Evolutionary conservation across 2,888 invertebrate species (phyloP), one percentile per base, ranked within the genome.

Genomic region (Heliconius erato): DNA sequence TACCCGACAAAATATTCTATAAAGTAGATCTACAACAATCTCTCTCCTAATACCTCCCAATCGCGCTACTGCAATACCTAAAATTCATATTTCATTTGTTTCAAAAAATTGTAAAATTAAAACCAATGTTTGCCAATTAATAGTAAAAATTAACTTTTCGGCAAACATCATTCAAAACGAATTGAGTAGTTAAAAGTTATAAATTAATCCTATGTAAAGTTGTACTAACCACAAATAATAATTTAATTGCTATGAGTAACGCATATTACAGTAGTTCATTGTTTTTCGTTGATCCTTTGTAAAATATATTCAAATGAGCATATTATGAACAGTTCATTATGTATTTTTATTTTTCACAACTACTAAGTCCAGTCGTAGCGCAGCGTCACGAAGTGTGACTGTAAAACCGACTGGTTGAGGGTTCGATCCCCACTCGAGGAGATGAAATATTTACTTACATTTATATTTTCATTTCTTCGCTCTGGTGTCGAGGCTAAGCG

Each of bases 141-240:
- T 26, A 3, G 63, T 14, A 44, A 49, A 72, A 44, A 72, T 0
- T 7, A 4, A 28, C 5, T 67, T 44, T 40, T 26, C 2, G 32
- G 7, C 16, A 76, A 54, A 28, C 32, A 74, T 54, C 12, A 28
- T 76, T 72, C 14, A 26, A n/a, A 44, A 72, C 26, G 40, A 26
- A 44, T 26, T 44, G 26, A 44, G 5, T 16, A 4, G 49, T 40
- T 76, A 35, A 76, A 76, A 76, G 59, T 59, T 76, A 59, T 35
- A 59, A 76, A 76, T 59, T 76, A 63, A 76, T 76, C n/a, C 59
- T 23, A 35, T 76, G 59, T 72, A 72, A n/a, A 72, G 72, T 76
- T 76, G 7, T n/a, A 63, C n/a, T 23, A 76, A 76, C 59, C 59
- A 59, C 59, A 76, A 59, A 76, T 76, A 76, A 59, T 76, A 35